Conservation (phyloP, 2,797 vertebrate genomes). For the Gallinago solitaria region DNA sequence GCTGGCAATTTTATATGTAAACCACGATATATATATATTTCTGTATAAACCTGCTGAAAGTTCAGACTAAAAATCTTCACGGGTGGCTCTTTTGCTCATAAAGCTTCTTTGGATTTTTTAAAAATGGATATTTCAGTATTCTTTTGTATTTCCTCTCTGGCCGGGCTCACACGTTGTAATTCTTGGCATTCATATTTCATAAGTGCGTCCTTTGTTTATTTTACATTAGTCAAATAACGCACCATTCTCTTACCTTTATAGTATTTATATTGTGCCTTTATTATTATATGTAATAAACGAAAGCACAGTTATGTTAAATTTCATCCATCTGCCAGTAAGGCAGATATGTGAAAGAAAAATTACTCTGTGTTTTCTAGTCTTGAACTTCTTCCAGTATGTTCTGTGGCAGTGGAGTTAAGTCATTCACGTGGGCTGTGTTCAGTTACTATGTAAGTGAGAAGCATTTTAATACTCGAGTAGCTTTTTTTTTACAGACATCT, state of each 20-base stretch:
- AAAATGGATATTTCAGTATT: not conserved
- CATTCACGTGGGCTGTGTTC: slow-evolving; percentile 13
- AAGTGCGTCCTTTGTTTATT: slow-evolving; percentile 30
- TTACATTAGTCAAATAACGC: not conserved
- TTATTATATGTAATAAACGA: not conserved
- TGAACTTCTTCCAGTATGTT: slow-evolving; percentile 35
- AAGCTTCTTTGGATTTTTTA: not conserved
- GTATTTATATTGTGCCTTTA: not conserved
- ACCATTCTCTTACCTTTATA: not conserved
- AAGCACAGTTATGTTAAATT: slow-evolving; percentile 1
- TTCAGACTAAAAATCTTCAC: not conserved
- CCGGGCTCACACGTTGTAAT: not conserved
- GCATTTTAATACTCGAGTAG: slow-evolving; percentile 37
- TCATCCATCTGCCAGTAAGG: slow-evolving; percentile 9
- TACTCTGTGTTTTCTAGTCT: slow-evolving; percentile 31
- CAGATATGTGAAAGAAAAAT: not conserved
- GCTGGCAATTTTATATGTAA: not conserved
- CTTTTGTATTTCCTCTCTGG: slow-evolving; percentile 15
- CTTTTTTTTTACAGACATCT: slow-evolving; percentile 24
- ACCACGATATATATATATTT: not conserved
- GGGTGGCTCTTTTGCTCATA: not conserved
- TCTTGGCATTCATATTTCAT: slow-evolving; percentile 44
- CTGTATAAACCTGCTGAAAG: not conserved
- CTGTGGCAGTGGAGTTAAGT: slow-evolving; percentile 49
- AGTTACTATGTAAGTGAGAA: slow-evolving; percentile 23